Evolutionary conservation across 1,140 invertebrate species (phyloP), one percentile per base, ranked within the genome.

Genomic region (Caerostris darwini): DNA sequence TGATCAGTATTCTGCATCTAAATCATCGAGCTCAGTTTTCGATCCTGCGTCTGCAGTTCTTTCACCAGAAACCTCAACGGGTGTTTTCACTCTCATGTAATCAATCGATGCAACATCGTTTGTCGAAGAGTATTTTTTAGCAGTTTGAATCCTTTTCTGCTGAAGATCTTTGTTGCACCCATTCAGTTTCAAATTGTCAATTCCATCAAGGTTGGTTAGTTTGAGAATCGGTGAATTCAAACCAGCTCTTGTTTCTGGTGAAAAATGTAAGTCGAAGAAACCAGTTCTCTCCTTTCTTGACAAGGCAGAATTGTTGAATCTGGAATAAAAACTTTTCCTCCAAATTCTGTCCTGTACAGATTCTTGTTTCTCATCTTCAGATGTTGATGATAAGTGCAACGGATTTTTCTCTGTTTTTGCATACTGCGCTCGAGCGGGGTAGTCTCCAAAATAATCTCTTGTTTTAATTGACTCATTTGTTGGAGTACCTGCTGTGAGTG

Each of bases 311-410:
- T 96, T 95, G 95, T 98, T 98, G 95, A 98, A 98, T 92, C 98
- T 97, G 5, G 97, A 97, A 95, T 98, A 99, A 96, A 98, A 99
- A 95, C 98, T 98, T 95, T 98, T 98, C 34, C 98, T 96, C 95
- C 98, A 96, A 94, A 99, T 99, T 95, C 98, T 96, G 95, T 99
- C 98, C 59, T 97, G 97, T 12, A 98, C 97, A 59, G 97, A 98
- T 95, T 98, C 98, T 96, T 97, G 86, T 96, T 96, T 88, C 88
- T 93, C 71, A 34, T 93, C 92, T 14, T 93, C 92, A 61, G 83
- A 88, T 61, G 89, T 59, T 6, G 89, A 90, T 58, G 89, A 71
- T 34, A 53, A 59, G 6, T 14, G 17, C 10, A 77, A 59, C 10
- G 19, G 69, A 69, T 90, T 90, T 59, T 34, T 69, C 3, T 90